Evolutionary conservation across 2,888 invertebrate genomes (phyloP), one percentile per base, ranked within the genome.

Genomic region (Mythimna vitellina): DNA sequence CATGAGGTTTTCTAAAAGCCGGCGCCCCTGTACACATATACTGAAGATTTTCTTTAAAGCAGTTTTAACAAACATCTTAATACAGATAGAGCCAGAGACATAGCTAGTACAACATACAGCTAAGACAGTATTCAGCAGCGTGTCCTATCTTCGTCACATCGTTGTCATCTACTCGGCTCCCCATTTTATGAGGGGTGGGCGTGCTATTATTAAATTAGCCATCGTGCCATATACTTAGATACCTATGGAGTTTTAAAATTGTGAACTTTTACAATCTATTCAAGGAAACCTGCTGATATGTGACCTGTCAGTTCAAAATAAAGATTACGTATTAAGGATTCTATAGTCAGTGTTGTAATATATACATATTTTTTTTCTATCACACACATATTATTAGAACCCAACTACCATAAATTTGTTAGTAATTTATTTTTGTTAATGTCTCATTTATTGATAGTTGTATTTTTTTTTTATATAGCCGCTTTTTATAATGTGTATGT

Each of bases 111-210:
- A 32, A 51, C 29, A 71, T 32, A 60, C 29, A 56, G 62, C 63
- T 46, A 57, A 77, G 70, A 64, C 53, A 10, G 82, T 66, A 73
- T 62, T 68, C 66, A 69, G 75, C 32, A 67, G 53, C 89, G 89
- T 89, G 89, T 85, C 86, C 83, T 89, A 89, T 89, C 89, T 83
- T 38, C 79, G 80, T 73, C 65, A 73, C 86, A 86, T 88, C 88
- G 58, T 76, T 81, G 85, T 84, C 87, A 88, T 85, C 86, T 82
- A 78, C 78, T 81, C 60, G n/a, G 68, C 71, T 82, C 85, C 82
- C 82, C 87, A 80, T 84, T 82, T 82, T 35, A 63, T 60, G 61
- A 73, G 69, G 54, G 76, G 66, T 22, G 57, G 67, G 68, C 42
- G 71, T 65, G 74, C 64, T 75, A 78, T 79, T 82, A 82, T 82